phyloP scores from a whole-genome alignment of 1,140 invertebrate species.

The Mactra quadrangularis region DNA sequence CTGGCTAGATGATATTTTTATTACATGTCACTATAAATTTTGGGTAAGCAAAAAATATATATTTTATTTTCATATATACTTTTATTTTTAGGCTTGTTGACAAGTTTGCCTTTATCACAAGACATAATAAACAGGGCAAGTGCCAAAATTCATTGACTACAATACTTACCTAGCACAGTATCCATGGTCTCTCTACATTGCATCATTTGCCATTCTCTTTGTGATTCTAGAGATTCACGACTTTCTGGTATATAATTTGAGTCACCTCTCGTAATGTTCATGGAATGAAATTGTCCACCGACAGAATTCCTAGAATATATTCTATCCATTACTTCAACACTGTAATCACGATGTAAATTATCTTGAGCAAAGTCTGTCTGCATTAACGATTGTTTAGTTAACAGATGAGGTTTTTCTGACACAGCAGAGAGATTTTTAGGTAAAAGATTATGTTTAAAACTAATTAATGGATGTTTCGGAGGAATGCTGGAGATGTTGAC shows the following conservation, averaged over 20 bases:
- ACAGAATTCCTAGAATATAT: conserved; percentile 26
- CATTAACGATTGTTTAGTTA: conserved; percentile 50
- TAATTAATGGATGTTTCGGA: conserved; percentile 42
- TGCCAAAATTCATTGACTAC: no score
- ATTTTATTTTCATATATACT: no score
- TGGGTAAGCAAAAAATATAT: no score
- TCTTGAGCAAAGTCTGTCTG: conserved; percentile 59
- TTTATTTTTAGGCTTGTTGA: no score
- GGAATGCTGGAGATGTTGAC: background rate
- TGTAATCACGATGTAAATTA: conserved; percentile 50
- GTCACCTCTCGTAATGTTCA: conserved; percentile 5
- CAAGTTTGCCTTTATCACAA: no score
- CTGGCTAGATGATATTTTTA: no score
- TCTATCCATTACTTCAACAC: conserved; percentile 43
- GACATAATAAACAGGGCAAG: no score
- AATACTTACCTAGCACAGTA: conserved; percentile 29
- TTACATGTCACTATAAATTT: no score
- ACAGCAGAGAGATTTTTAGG: conserved; percentile 25
- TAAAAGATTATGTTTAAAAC: conserved; percentile 57
- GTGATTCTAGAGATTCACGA: conserved; percentile 23
- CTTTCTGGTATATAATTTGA: background rate
- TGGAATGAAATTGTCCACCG: background rate
- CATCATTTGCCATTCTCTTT: conserved; percentile 5
- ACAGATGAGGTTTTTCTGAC: conserved; percentile 37
- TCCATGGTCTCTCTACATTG: conserved; percentile 26